phyloP scores from a whole-genome alignment of 2,113 vertebrate species.

The Pteruthius melanotis region DNA sequence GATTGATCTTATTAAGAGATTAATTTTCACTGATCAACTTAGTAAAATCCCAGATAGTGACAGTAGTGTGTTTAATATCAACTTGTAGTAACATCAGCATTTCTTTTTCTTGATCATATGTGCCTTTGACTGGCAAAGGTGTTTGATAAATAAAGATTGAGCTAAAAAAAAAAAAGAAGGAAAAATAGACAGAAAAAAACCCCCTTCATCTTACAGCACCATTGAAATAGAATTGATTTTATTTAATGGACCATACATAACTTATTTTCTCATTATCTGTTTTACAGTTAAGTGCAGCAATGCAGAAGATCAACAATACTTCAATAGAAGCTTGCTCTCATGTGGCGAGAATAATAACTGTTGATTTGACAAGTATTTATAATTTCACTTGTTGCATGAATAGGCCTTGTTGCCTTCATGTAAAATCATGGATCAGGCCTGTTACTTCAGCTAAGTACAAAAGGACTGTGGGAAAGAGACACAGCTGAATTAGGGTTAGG shows the following conservation, averaged over 20 bases:
- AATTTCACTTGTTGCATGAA: too few species aligned
- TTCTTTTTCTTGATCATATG: not conserved
- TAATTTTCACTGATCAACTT: not conserved
- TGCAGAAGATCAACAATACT: not conserved
- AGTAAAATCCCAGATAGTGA: not conserved
- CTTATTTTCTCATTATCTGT: not conserved
- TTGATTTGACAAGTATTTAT: not conserved
- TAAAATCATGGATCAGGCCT: too few species aligned
- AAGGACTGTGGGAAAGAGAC: too few species aligned
- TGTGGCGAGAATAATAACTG: not conserved
- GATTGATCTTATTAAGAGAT: not conserved
- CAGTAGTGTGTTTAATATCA: not conserved
- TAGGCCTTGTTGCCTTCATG: too few species aligned
- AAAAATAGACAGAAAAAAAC: fast-evolving
- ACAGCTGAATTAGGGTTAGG: too few species aligned
- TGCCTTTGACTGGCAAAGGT: not conserved
- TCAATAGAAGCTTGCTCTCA: not conserved
- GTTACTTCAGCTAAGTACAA: too few species aligned
- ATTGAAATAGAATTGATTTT: not conserved
- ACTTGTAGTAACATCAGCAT: not conserved
- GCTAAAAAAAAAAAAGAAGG: not conserved
- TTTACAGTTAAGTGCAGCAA: not conserved
- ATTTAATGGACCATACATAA: not conserved
- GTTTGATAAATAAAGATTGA: not conserved
- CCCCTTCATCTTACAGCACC: not conserved